phyloP scores from a whole-genome alignment of 2,888 invertebrate species.

The Drosophila fungiperda region DNA sequence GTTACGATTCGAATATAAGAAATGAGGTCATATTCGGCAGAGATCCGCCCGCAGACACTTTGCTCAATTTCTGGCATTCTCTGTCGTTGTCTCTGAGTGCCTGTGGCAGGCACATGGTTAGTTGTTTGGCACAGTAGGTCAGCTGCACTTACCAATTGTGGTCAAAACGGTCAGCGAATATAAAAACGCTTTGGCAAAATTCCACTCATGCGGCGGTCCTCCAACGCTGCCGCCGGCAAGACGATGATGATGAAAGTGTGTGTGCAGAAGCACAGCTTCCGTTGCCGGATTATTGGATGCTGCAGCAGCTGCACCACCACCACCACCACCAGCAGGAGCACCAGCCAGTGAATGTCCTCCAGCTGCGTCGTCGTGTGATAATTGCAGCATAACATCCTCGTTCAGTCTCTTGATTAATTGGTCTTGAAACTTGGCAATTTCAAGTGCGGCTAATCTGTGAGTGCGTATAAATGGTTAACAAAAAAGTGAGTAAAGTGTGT shows the following conservation, averaged over 20 bases:
- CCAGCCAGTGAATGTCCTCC: slow-evolving; percentile 42
- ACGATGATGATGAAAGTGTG: slow-evolving; percentile 84
- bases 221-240: slow-evolving; percentile 82
- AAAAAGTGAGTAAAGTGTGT: not conserved
- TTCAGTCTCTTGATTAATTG: slow-evolving; percentile 92
- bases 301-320: slow-evolving; percentile 84
- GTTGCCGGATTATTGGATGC: slow-evolving; percentile 85
- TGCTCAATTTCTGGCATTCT: not conserved
- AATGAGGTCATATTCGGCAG: not conserved
- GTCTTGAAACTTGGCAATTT: slow-evolving; percentile 90
- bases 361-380: slow-evolving; percentile 86
- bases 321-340: slow-evolving; percentile 59
- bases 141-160: slow-evolving; percentile 91
- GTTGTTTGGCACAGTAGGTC: slow-evolving; percentile 14
- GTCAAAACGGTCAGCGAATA: slow-evolving; percentile 97
- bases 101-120: slow-evolving; percentile 23
- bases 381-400: slow-evolving; percentile 91
- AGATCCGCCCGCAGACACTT: not conserved
- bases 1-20: not conserved
- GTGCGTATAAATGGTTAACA: not conserved
- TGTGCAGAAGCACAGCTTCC: slow-evolving; percentile 84
- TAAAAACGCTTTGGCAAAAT: slow-evolving; percentile 95
- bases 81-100: slow-evolving; percentile 7
- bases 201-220: slow-evolving; percentile 89
- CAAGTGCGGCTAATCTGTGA: slow-evolving; percentile 85